These are phyloP conservation scores for Enteromius treurensis DNA, from an alignment of 2,797 vertebrate species.

Conservation along the genomic window DNA sequence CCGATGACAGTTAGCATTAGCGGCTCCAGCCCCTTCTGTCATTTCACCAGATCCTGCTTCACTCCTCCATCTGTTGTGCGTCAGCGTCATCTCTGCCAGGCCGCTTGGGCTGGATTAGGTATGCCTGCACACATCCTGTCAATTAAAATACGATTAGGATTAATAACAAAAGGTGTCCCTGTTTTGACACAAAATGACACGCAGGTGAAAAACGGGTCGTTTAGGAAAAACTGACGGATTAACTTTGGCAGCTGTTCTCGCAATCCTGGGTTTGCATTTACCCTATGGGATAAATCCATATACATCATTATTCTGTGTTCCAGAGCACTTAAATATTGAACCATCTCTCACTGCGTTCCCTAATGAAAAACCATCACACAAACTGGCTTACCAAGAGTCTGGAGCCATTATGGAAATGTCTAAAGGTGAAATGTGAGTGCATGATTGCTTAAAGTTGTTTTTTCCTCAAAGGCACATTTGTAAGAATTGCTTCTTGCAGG, in stretches of 20 bases:
- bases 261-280: neutral
- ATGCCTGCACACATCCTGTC: slow-evolving; percentile 37
- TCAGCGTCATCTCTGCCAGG: neutral
- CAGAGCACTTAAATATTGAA: slow-evolving; percentile 17
- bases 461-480: too few species aligned
- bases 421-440: neutral
- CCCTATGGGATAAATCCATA: slow-evolving; percentile 13
- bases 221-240: neutral
- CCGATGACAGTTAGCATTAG: slow-evolving; percentile 34
- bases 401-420: neutral
- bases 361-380: slow-evolving; percentile 10
- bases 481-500: neutral
- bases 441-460: neutral
- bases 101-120: slow-evolving; percentile 36
- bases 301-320: slow-evolving; percentile 1
- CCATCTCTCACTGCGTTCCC: neutral
- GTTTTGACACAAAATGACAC: slow-evolving; percentile 21
- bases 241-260: slow-evolving; percentile 12
- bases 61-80: slow-evolving; percentile 33
- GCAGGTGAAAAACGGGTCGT: slow-evolving; percentile 35
- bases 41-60: slow-evolving; percentile 11
- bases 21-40: neutral
- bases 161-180: slow-evolving; percentile 36
- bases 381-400: neutral
- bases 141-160: slow-evolving; percentile 48